Evolutionary conservation across 2,113 vertebrate genomes (phyloP).

Genomic region (Planiliza haematocheilus): DNA sequence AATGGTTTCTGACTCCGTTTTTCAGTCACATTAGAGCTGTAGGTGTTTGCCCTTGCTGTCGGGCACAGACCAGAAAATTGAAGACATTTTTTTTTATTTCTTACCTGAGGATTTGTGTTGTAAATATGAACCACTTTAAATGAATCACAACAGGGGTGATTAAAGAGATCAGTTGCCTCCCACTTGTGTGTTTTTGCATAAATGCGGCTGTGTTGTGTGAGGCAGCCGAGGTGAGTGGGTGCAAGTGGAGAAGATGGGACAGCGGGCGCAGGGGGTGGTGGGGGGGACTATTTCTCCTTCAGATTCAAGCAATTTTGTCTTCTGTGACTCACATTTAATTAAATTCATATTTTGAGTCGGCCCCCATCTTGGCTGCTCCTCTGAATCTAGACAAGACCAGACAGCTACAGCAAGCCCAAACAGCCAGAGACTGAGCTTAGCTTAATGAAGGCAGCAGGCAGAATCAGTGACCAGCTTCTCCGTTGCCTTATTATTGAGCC

Average conservation of each 20-base stretch:
- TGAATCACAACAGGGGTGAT: slow-evolving; percentile 54
- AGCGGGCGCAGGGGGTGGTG: neutral
- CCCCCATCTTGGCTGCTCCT: slow-evolving; percentile 32
- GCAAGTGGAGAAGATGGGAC: slow-evolving; percentile 1
- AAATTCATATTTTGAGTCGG: slow-evolving; percentile 47
- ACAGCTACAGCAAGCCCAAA: slow-evolving; percentile 19
- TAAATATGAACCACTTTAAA: slow-evolving; percentile 63
- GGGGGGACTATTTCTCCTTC: slow-evolving; percentile 57
- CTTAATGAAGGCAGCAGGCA: slow-evolving; percentile 50
- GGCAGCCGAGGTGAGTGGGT: slow-evolving; percentile 7
- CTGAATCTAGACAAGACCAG: slow-evolving; percentile 33
- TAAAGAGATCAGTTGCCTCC: slow-evolving; percentile 57
- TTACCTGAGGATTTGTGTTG: slow-evolving; percentile 38
- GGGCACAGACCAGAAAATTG: slow-evolving; percentile 15
- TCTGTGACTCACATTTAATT: slow-evolving; percentile 54
- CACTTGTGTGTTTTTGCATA: slow-evolving; percentile 5
- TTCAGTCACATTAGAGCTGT: slow-evolving; percentile 20
- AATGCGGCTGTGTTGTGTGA: slow-evolving; percentile 1
- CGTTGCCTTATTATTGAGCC: slow-evolving; percentile 24
- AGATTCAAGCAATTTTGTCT: slow-evolving; percentile 58
- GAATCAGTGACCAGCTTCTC: slow-evolving; percentile 30
- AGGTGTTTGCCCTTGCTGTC: slow-evolving; percentile 49
- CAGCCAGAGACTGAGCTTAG: slow-evolving; percentile 26
- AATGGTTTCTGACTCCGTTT: slow-evolving; percentile 14
- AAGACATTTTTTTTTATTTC: slow-evolving; percentile 26